A percentile compares a stretch with the other conserved stretches of the same genome.
These are phyloP conservation scores for Addax nasomaculatus DNA, from an alignment of 2,113 vertebrate genomes.

Conservation along the genomic window DNA sequence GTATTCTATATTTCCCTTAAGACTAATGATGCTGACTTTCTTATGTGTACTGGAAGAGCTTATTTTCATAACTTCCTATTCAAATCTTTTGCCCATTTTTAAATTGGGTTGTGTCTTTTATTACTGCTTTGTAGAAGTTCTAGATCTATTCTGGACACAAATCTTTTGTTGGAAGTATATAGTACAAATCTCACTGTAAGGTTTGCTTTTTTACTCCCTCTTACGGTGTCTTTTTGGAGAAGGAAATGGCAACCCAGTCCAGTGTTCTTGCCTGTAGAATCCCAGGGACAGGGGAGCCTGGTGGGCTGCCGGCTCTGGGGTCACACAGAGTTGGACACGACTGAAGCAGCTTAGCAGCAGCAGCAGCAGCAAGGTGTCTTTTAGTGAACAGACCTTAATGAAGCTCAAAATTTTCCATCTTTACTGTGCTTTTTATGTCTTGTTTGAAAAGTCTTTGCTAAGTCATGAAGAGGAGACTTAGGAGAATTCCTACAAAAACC, in stretches of 20 bases:
- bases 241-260: not conserved
- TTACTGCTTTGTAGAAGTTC: not conserved
- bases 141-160: not conserved
- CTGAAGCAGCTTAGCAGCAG: not conserved
- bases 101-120: not conserved
- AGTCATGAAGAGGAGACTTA: not conserved
- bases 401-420: not conserved
- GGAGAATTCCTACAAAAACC: not conserved
- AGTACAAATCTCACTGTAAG: not conserved
- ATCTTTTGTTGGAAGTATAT: not conserved
- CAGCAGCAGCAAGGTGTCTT: not conserved
- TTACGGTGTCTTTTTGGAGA: not conserved
- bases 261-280: not conserved
- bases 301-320: not conserved
- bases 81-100: not conserved
- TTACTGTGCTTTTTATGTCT: not conserved
- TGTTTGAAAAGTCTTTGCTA: not conserved
- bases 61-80: not conserved
- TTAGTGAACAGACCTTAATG: not conserved
- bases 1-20: not conserved
- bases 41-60: not conserved
- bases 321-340: not conserved
- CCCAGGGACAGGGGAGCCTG: not conserved
- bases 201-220: not conserved
- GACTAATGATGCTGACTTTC: not conserved